A percentile compares a stretch with the other conserved stretches of the same genome.
Conservation (phyloP, 1,140 invertebrate species). For the Helicorthomorpha holstii region DNA sequence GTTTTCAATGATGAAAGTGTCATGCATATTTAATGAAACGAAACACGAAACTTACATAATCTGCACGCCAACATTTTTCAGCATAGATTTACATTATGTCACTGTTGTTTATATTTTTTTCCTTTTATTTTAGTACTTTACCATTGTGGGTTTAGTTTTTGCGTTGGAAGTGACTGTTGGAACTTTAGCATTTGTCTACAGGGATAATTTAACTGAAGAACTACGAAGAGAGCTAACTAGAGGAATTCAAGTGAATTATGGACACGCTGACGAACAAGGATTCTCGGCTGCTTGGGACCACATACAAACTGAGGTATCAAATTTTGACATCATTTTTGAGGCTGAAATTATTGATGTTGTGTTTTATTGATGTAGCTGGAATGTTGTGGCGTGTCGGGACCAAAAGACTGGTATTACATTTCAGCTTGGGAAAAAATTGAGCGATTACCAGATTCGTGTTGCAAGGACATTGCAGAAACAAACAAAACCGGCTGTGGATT, state of each 20-base stretch:
- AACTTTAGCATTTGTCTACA: slow-evolving; percentile 55
- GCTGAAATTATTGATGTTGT: background rate
- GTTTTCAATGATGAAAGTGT: no score
- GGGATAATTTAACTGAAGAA: slow-evolving; percentile 42
- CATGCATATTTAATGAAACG: no score
- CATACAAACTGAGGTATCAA: slow-evolving; percentile 45
- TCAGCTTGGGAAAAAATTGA: slow-evolving; percentile 51
- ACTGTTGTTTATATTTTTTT: background rate
- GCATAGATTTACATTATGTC: background rate
- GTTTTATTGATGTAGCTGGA: slow-evolving; percentile 37
- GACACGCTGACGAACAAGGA: slow-evolving; percentile 34
- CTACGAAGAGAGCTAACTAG: slow-evolving; percentile 44
- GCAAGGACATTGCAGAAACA: slow-evolving; percentile 34
- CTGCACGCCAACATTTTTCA: background rate
- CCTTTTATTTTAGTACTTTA: slow-evolving; percentile 49
- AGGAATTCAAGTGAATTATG: slow-evolving; percentile 51
- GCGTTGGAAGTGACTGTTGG: slow-evolving; percentile 58
- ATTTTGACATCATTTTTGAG: background rate
- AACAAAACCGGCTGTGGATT: slow-evolving; percentile 20
- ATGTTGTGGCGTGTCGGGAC: slow-evolving; percentile 67
- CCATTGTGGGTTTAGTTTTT: slow-evolving; percentile 59
- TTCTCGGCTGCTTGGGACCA: slow-evolving; percentile 51
- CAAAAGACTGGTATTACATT: slow-evolving; percentile 69
- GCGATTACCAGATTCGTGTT: slow-evolving; percentile 64
- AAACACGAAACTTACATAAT: no score